phyloP scores from a whole-genome alignment of 1,140 invertebrate genomes.

The Liolophura sinensis region DNA sequence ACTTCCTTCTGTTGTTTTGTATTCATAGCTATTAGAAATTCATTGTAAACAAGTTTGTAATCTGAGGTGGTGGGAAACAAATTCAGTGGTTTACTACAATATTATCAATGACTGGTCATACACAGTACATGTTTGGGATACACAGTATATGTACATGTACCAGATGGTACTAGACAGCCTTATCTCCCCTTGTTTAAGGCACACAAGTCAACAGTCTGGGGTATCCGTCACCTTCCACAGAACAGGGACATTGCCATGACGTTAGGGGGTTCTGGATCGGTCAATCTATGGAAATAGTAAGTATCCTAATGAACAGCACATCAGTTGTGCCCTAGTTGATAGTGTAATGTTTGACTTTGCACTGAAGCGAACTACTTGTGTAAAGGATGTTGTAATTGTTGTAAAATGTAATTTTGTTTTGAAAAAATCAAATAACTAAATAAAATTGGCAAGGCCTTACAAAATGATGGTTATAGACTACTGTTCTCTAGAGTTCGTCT shows the following conservation, averaged over 20 bases:
- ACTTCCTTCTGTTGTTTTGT: neutral
- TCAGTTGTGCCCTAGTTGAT: too few species aligned
- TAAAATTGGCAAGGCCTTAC: too few species aligned
- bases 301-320: conserved; percentile 22
- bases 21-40: neutral
- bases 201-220: conserved; percentile 86
- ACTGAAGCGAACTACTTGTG: too few species aligned
- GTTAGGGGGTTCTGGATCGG: conserved; percentile 82
- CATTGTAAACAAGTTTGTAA: neutral
- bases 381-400: too few species aligned
- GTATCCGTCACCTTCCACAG: conserved; percentile 84
- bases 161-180: neutral
- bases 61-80: neutral
- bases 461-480: too few species aligned
- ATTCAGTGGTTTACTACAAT: neutral
- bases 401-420: too few species aligned
- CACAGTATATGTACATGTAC: too few species aligned
- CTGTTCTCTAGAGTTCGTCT: too few species aligned
- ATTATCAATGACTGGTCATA: too few species aligned
- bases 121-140: too few species aligned
- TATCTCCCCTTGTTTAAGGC: conserved; percentile 59
- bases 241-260: conserved; percentile 94
- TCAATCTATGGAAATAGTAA: conserved; percentile 94
- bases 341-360: too few species aligned
- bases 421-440: too few species aligned